Evolutionary conservation across 2,113 vertebrate genomes (phyloP).

Genomic region (Camelus dromedarius): DNA sequence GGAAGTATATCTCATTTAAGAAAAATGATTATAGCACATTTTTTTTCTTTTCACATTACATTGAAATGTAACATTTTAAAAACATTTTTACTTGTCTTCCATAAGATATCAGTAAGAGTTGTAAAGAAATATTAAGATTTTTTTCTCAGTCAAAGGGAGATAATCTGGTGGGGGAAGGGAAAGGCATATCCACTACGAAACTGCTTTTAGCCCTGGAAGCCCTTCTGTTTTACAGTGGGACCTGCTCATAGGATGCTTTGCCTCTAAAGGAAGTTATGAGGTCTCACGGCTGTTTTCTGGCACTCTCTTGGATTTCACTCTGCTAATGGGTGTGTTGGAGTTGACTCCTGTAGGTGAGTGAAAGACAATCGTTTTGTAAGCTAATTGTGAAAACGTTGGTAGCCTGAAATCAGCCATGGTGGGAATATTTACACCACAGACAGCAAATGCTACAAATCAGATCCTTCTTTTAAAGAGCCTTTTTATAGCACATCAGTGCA

Average conservation of each 20-base stretch:
- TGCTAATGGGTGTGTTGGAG: not conserved
- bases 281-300: not conserved
- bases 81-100: conserved; percentile 17
- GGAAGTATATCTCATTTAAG: not conserved
- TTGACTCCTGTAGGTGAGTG: not conserved
- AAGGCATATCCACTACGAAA: not conserved
- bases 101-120: not conserved
- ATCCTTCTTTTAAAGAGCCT: not conserved
- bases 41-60: not conserved
- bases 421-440: not conserved
- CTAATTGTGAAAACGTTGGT: not conserved
- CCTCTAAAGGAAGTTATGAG: not conserved
- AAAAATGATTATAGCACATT: not conserved
- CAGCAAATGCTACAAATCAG: not conserved
- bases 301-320: not conserved
- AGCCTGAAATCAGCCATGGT: not conserved
- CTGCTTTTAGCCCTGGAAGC: not conserved
- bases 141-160: not conserved
- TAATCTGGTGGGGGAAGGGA: not conserved
- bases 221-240: not conserved
- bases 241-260: not conserved
- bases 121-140: not conserved
- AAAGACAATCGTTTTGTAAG: not conserved
- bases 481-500: not conserved
- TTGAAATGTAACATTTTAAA: conserved; percentile 48